Evolutionary conservation across 1,140 invertebrate genomes (phyloP), one percentile per base, ranked within the genome.

Genomic region (Zaprionus taronus): DNA sequence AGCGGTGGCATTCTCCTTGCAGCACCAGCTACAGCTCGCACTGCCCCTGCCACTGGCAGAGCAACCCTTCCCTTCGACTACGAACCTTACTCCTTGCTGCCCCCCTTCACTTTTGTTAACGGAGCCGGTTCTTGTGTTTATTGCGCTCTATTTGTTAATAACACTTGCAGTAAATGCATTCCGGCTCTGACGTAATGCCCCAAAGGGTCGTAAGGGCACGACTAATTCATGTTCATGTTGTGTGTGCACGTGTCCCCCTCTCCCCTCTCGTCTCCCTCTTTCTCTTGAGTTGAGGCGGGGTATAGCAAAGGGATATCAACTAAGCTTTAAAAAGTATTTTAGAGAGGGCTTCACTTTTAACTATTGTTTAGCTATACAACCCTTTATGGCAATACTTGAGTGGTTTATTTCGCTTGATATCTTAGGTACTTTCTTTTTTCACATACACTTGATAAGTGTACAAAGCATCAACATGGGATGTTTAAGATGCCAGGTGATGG

Each of bases 131-230:
- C 57, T 63, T 60, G 44, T 44, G 64, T 81, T 81, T 82, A 82
- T 78, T 75, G 70, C 80, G 58, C 68, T 69, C 69, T 81, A 80
- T 81, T 81, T 81, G 80, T 81, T 81, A 81, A 81, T 81, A 81
- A 74, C 80, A 81, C 77, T 81, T 81, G 80, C 79, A 81, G 68
- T 80, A 65, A 81, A 75, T 81, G 79, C 80, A 81, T 82, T 81
- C 68, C 69, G 78, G 73, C 80, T 69, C 72, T 81, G 79, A 81
- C 79, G 79, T 72, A 81, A 81, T 81, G 47, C 72, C 56, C 17
- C 47, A 51, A 20, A 51, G 47, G 47, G 47, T 51, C 47, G 20
- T 51, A 51, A 51, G 47, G 47, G 20, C 47, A 22, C 17, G 47
- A 51, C 20, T 51, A 51, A 51, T 51, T 28, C 15, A 22, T 63